phyloP scores from a whole-genome alignment of 2,888 invertebrate genomes.

The Rotaria socialis region DNA sequence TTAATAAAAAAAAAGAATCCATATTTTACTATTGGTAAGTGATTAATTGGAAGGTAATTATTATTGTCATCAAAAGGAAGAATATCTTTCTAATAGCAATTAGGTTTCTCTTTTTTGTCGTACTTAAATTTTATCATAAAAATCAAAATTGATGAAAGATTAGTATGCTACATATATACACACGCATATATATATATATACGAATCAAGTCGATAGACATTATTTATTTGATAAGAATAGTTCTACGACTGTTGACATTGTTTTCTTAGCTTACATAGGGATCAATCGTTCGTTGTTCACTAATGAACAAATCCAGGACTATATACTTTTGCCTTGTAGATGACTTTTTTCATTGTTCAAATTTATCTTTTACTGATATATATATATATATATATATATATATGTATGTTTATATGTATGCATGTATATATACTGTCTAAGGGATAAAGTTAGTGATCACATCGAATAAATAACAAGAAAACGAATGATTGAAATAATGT shows the following conservation, averaged over 20 bases:
- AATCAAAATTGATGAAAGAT: neutral
- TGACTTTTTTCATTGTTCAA: constrained; percentile 26
- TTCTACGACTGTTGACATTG: constrained; percentile 7
- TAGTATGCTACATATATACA: neutral
- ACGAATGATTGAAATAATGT: neutral
- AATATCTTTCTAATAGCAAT: neutral
- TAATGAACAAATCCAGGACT: neutral
- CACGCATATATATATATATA: neutral
- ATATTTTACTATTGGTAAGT: too few species aligned
- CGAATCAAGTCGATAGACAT: constrained; percentile 7
- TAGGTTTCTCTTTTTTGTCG: neutral
- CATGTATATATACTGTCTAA: neutral
- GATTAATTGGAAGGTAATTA: too few species aligned
- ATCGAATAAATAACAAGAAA: constrained; percentile 1
- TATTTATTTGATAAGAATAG: constrained; percentile 19
- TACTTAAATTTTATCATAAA: neutral
- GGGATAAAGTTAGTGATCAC: neutral
- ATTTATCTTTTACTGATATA: constrained; percentile 7
- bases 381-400: neutral
- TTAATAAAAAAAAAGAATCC: too few species aligned
- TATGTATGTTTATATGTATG: neutral
- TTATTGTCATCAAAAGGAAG: neutral
- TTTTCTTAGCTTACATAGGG: constrained; percentile 8
- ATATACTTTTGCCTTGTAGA: constrained; percentile 19
- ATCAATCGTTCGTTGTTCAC: constrained; percentile 29